These are phyloP conservation scores for Lophotis ruficrista DNA, from an alignment of 2,113 vertebrate species.

Conservation along the genomic window DNA sequence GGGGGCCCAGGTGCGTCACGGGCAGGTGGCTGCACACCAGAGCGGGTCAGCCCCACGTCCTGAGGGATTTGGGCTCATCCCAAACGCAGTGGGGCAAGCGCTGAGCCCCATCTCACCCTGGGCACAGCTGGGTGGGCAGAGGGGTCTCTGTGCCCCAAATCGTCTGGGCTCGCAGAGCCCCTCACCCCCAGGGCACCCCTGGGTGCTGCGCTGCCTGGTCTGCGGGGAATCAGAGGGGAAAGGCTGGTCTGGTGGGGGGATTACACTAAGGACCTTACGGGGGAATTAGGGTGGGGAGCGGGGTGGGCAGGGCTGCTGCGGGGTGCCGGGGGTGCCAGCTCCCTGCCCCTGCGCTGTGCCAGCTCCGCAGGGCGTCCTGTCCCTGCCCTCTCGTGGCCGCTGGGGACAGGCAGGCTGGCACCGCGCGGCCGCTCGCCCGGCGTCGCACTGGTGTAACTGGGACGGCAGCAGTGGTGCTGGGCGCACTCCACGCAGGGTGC, in stretches of 20 bases:
- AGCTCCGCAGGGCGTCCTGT: not conserved
- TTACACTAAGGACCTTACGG: not conserved
- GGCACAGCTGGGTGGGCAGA: fast-evolving
- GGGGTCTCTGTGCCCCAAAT: not conserved
- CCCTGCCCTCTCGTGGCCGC: conserved; percentile 54
- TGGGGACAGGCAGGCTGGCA: not conserved
- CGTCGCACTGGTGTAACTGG: not conserved
- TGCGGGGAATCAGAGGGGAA: not conserved
- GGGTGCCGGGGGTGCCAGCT: not conserved
- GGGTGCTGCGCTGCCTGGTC: not conserved
- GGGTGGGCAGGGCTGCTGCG: not conserved
- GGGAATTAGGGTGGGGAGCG: not conserved
- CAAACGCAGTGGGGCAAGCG: fast-evolving
- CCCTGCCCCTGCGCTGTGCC: not conserved
- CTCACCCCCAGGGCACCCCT: not conserved
- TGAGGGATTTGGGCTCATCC: not conserved
- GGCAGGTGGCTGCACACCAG: too few species aligned
- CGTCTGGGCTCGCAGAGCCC: not conserved
- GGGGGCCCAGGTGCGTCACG: fast-evolving
- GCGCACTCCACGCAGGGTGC: not conserved
- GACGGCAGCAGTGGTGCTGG: not conserved
- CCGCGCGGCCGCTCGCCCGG: fast-evolving
- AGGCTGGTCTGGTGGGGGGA: not conserved
- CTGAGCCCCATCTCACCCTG: not conserved
- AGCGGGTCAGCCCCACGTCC: not conserved